Conservation (phyloP, 2,113 vertebrate species). For the Dasyprocta punctata region DNA sequence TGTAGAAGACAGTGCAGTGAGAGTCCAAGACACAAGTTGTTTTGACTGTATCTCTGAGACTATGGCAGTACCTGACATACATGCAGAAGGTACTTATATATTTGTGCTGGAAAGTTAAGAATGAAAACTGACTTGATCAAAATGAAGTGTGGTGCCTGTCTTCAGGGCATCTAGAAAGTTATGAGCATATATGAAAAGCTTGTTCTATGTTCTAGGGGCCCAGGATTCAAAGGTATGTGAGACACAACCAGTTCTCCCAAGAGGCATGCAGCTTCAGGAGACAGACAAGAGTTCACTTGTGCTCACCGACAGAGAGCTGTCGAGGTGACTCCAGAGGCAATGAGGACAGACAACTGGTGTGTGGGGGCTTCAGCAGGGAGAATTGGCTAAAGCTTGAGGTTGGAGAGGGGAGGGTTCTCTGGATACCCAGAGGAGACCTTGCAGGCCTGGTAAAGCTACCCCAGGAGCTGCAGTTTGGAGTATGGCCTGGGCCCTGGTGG, state of each 20-base stretch:
- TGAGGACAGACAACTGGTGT: neutral
- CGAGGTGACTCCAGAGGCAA: rapidly evolving
- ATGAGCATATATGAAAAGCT: rapidly evolving
- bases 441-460: neutral
- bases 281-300: rapidly evolving
- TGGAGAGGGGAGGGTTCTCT: too few relatives aligned
- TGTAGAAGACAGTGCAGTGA: neutral
- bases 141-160: neutral
- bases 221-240: rapidly evolving
- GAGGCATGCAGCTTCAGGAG: rapidly evolving
- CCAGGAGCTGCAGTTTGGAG: neutral
- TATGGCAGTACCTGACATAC: neutral
- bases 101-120: neutral
- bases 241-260: rapidly evolving
- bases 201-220: neutral
- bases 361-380: neutral
- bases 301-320: rapidly evolving
- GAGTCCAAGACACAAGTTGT: neutral
- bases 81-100: rapidly evolving
- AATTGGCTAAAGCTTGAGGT: neutral
- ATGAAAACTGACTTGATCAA: rapidly evolving
- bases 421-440: neutral
- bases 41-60: neutral
- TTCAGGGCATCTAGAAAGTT: rapidly evolving
- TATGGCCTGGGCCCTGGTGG: rapidly evolving